Evolutionary conservation across 2,888 invertebrate genomes (phyloP).

Genomic region (Acleris literana): DNA sequence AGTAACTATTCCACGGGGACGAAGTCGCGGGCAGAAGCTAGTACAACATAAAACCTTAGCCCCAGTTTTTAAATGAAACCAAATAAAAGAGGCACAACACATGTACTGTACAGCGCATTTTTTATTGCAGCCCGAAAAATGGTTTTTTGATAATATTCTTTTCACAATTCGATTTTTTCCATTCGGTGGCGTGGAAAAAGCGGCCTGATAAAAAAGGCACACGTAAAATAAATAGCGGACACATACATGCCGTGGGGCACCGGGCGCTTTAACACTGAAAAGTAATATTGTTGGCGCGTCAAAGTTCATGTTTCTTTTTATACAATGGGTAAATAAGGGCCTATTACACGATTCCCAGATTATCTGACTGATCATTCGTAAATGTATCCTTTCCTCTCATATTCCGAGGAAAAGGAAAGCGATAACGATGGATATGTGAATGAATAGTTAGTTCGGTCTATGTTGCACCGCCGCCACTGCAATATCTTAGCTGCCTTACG

Average conservation of each 20-base stretch:
- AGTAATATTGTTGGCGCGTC: conserved; percentile 9
- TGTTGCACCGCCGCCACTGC: no score
- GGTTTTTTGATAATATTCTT: conserved; percentile 37
- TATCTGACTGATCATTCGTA: no score
- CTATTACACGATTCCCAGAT: no score
- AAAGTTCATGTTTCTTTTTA: not conserved
- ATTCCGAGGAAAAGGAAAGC: no score
- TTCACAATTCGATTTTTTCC: conserved; percentile 36
- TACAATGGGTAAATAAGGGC: not conserved
- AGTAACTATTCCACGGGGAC: no score
- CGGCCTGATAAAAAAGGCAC: conserved; percentile 33
- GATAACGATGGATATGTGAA: no score
- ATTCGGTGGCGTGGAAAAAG: conserved; percentile 36
- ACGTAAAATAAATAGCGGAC: conserved; percentile 43
- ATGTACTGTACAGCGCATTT: conserved; percentile 19
- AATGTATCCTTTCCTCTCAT: no score
- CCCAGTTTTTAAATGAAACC: not conserved
- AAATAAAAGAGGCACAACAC: conserved; percentile 3
- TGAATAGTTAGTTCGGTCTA: no score
- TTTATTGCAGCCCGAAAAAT: conserved; percentile 30
- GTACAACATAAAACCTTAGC: no score
- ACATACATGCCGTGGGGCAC: conserved; percentile 19
- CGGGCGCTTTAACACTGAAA: conserved; percentile 20
- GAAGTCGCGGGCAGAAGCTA: no score
- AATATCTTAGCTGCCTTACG: no score